A percentile compares a stretch with the other conserved stretches of the same genome.
phyloP scores from a whole-genome alignment of 2,113 vertebrate species.

The Electrona antarctica region DNA sequence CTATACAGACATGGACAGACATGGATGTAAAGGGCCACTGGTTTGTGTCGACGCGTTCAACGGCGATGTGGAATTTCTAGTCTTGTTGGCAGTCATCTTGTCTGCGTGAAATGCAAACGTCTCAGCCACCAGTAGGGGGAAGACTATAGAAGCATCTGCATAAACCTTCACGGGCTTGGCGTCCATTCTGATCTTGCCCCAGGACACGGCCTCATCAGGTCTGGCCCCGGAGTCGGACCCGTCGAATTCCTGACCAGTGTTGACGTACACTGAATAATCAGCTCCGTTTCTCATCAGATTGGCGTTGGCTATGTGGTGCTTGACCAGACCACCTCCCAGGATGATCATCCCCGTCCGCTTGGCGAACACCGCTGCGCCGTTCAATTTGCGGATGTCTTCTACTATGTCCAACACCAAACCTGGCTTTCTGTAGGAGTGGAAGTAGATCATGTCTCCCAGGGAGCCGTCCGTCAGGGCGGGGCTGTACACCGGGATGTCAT shows the following conservation, averaged over 20 bases:
- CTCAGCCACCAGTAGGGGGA: conserved; percentile 91
- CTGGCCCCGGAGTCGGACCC: conserved; percentile 91
- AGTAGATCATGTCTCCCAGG: conserved; percentile 95
- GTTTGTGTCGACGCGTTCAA: too few species aligned
- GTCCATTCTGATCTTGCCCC: conserved; percentile 92
- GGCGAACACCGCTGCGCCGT: conserved; percentile 87
- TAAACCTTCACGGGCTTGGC: conserved; percentile 94
- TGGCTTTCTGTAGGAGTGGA: conserved; percentile 92
- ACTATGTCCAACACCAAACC: conserved; percentile 91
- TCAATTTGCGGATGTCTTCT: conserved; percentile 89
- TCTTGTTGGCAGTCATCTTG: conserved; percentile 69
- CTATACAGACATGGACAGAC: too few species aligned
- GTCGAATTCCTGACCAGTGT: conserved; percentile 95
- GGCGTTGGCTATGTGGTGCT: conserved; percentile 94
- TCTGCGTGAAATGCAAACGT: conserved; percentile 85
- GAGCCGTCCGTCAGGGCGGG: conserved; percentile 94
- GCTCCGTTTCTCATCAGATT: conserved; percentile 97
- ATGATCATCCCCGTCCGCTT: conserved; percentile 90
- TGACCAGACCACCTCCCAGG: conserved; percentile 91
- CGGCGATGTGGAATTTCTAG: too few species aligned
- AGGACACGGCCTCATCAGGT: conserved; percentile 92
- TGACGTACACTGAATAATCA: conserved; percentile 88
- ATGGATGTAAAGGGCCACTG: too few species aligned
- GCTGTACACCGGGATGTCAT: conserved; percentile 92
- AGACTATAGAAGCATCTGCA: conserved; percentile 88